These are phyloP conservation scores for Lasioglossum marginatum DNA, from an alignment of 2,888 invertebrate genomes.

Conservation along the genomic window DNA sequence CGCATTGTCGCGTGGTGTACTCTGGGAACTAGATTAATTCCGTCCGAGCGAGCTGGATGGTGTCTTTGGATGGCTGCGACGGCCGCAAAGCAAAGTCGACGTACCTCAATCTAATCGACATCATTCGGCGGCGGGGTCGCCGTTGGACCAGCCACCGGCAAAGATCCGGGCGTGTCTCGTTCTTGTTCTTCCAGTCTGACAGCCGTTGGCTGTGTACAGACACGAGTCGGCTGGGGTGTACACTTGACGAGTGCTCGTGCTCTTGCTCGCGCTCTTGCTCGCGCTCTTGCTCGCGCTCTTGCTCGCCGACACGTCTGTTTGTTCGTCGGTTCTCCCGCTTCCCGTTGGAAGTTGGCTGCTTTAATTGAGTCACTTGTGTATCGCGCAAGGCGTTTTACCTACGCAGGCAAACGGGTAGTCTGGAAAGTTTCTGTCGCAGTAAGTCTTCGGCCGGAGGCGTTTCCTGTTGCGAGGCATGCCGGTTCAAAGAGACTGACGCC, in stretches of 20 bases:
- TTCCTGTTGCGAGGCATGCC: slow-evolving; percentile 53
- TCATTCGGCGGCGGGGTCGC: slow-evolving; percentile 10
- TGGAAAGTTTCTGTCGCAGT: slow-evolving; percentile 65
- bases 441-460: slow-evolving; percentile 63
- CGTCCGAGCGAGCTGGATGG: not conserved
- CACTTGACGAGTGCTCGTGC: slow-evolving; percentile 44
- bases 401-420: slow-evolving; percentile 64
- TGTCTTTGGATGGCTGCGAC: not conserved
- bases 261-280: slow-evolving; percentile 18
- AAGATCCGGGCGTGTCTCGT: slow-evolving; percentile 11
- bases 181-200: slow-evolving; percentile 10
- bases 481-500: slow-evolving; percentile 47
- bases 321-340: slow-evolving; percentile 70
- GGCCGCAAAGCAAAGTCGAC: not conserved
- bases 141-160: not conserved
- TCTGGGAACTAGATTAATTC: not conserved
- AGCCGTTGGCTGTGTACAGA: slow-evolving; percentile 45
- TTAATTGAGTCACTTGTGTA: slow-evolving; percentile 76
- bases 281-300: slow-evolving; percentile 6
- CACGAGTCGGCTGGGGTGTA: slow-evolving; percentile 31
- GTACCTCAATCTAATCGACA: slow-evolving; percentile 30
- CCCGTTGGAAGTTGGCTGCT: slow-evolving; percentile 66
- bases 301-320: slow-evolving; percentile 62
- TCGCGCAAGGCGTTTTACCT: slow-evolving; percentile 68
- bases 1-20: not conserved